Base-by-base conservation (phyloP, 2,888 invertebrate genomes). In the Dynastes hyllus region DNA sequence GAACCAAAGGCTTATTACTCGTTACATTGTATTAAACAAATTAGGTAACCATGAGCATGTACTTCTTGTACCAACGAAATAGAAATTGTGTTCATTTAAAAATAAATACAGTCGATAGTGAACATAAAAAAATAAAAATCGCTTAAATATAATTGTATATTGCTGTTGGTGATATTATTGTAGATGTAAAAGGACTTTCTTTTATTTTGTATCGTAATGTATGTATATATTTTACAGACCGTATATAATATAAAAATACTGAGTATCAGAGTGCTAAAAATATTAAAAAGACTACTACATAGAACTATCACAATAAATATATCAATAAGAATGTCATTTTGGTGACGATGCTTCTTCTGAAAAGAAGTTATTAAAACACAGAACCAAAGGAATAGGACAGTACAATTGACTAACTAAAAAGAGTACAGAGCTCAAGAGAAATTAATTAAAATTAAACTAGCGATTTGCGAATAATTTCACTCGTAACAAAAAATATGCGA, bases 401-500 rank as follows among this genome's bases (percentile, higher is more conserved):
- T 16, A 45, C n/a, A 71, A 71, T 71, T 58, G 16, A 58, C 55
- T 58, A 58, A 58, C 55, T 58, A 58, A 58, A 22, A n/a, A 22
- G 22, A 58, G 22, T 1, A 22, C 22, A 58, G 8, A 22, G 22
- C 40, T 67, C 45, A 29, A 75, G 45, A 40, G 37, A 73, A 67
- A 45, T 32, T 22, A 67, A 67, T 45, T 50, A n/a, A 50, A 65
- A 67, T 32, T 45, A 29, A n/a, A 66, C 63, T 80, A 80, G 58
- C 80, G 80, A 40, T 78, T 80, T 50, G 80, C 76, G 53, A 92
- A 91, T 86, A 96, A 90, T 88, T 95, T 96, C 89, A 95, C 94
- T 88, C 95, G 93, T 86, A 98, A 91, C 81, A 96, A 94, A 88
- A 96, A 93, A 87, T 96, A 96, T 82, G 96, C 95, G 86, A 94